These are phyloP conservation scores for Drosophila cardini DNA, from an alignment of 1,140 invertebrate species.

Conservation along the genomic window DNA sequence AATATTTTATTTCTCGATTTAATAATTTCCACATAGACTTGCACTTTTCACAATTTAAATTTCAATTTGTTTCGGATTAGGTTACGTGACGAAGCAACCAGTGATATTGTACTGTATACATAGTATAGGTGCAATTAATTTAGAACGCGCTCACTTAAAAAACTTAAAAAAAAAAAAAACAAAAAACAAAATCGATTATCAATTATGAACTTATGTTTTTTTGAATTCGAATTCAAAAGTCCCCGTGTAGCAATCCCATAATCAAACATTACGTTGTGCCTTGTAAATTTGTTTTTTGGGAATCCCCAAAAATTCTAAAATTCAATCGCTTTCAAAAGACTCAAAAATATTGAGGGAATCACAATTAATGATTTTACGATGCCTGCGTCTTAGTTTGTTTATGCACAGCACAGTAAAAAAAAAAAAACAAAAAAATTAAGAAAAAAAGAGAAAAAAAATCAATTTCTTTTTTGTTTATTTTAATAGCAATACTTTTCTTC, in stretches of 20 bases:
- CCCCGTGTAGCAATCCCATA: conserved; percentile 26
- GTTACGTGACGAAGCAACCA: conserved; percentile 84
- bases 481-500: conserved; percentile 70
- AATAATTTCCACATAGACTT: conserved; percentile 37
- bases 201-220: conserved; percentile 60
- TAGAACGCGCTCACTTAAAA: conserved; percentile 82
- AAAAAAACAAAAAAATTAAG: background rate
- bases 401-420: conserved; percentile 20
- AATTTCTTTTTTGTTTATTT: conserved; percentile 63
- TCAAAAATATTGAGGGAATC: conserved; percentile 44
- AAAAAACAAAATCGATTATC: conserved; percentile 28
- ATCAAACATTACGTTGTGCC: conserved; percentile 47
- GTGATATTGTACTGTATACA: conserved; percentile 85
- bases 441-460: conserved; percentile 6
- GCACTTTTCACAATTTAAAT: conserved; percentile 63
- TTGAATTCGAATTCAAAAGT: conserved; percentile 46
- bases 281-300: conserved; percentile 82
- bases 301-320: conserved; percentile 20
- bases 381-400: conserved; percentile 58
- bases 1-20: conserved; percentile 40
- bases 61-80: conserved; percentile 79
- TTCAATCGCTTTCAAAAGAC: conserved; percentile 77
- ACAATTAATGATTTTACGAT: conserved; percentile 82
- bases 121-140: conserved; percentile 85
- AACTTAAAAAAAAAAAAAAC: conserved; percentile 58